phyloP scores from a whole-genome alignment of 2,113 vertebrate species.

The Rhineura floridana region DNA sequence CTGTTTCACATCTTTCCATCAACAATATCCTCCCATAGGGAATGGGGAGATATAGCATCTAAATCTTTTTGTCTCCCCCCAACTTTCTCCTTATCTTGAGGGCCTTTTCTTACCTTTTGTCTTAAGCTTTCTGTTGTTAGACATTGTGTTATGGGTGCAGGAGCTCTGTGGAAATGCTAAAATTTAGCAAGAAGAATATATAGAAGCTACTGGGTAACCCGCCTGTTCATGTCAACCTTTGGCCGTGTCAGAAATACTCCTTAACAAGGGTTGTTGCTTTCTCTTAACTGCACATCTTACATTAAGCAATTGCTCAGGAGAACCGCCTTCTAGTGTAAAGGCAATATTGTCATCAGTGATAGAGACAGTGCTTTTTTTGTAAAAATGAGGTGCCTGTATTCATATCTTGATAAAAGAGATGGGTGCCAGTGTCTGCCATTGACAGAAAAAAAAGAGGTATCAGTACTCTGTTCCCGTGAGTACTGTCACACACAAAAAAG shows the following conservation, averaged over 20 bases:
- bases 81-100: not conserved
- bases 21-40: not conserved
- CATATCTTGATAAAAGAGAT: no score
- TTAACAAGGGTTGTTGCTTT: fast-evolving
- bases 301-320: not conserved
- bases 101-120: constrained; percentile 45
- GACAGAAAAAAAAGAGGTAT: no score
- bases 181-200: constrained; percentile 44
- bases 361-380: no score
- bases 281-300: not conserved
- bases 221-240: fast-evolving
- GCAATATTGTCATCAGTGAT: not conserved
- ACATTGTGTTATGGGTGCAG: constrained; percentile 1
- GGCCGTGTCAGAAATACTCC: not conserved
- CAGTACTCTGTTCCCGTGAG: no score
- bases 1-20: not conserved
- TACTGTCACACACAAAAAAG: no score
- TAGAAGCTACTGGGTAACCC: not conserved
- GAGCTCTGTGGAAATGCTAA: constrained; percentile 23
- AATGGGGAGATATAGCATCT: not conserved
- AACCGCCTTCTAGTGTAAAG: not conserved
- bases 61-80: constrained; percentile 1
- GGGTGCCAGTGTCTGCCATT: no score
- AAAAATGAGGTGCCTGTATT: no score
- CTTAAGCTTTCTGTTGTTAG: constrained; percentile 53